A percentile compares a stretch with the other conserved stretches of the same genome.
Conservation (phyloP, 2,113 vertebrate species). For the Albula goreensis region DNA sequence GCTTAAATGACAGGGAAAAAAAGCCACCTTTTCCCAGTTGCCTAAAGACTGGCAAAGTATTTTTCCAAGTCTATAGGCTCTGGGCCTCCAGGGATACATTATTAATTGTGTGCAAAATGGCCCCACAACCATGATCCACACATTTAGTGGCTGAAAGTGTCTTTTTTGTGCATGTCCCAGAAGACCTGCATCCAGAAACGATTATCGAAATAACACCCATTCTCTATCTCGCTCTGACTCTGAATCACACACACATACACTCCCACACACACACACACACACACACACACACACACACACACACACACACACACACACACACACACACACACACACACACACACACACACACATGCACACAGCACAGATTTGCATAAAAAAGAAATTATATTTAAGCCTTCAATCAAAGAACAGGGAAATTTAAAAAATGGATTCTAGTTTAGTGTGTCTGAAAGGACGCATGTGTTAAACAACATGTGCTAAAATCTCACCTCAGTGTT, state of each 20-base stretch:
- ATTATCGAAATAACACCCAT: slow-evolving; percentile 43
- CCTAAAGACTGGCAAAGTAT: slow-evolving; percentile 67
- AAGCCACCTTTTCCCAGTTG: slow-evolving; percentile 65
- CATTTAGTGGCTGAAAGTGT: slow-evolving; percentile 59
- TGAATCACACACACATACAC: not conserved
- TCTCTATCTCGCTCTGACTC: not conserved
- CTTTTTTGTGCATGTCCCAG: slow-evolving; percentile 38
- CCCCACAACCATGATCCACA: slow-evolving; percentile 63
- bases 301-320: not conserved
- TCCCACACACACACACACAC: not conserved
- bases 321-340: not conserved
- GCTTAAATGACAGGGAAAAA: slow-evolving; percentile 73
- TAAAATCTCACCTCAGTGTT: not conserved
- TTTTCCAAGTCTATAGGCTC: slow-evolving; percentile 67
- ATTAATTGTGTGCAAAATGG: slow-evolving; percentile 72
- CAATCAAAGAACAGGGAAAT: not conserved
- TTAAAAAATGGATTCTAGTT: not conserved
- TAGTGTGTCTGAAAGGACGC: no score
- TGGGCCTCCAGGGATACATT: slow-evolving; percentile 63
- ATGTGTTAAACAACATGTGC: not conserved
- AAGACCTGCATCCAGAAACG: slow-evolving; percentile 43
- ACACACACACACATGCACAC: not conserved
- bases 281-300: not conserved
- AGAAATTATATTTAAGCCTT: not conserved
- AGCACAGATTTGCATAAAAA: no score